Conservation (phyloP, 2,888 invertebrate species). For the Lycocerus yunnanus region DNA sequence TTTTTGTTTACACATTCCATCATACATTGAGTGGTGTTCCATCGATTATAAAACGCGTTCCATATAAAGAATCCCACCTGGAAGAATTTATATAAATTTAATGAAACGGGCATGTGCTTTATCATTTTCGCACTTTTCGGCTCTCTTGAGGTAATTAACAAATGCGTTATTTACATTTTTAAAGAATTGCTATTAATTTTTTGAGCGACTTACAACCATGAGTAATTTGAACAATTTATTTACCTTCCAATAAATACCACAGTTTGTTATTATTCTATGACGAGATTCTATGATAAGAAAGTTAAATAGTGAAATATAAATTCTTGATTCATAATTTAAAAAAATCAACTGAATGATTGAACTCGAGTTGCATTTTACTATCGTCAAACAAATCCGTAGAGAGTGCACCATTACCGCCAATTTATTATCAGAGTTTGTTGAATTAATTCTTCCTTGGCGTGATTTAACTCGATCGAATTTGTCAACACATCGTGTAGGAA, state of each 20-base stretch:
- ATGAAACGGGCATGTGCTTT: not conserved
- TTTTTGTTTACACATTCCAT: not conserved
- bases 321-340: not conserved
- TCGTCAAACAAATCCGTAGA: not conserved
- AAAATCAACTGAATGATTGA: not conserved
- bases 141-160: not conserved
- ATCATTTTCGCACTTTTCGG: not conserved
- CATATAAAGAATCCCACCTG: not conserved
- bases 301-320: not conserved
- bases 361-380: not conserved
- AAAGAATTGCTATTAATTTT: not conserved
- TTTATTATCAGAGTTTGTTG: not conserved
- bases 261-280: not conserved
- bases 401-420: not conserved
- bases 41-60: not conserved
- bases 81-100: not conserved
- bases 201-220: not conserved
- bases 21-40: not conserved
- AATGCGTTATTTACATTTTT: not conserved
- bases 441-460: not conserved
- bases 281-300: not conserved
- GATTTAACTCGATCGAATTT: not conserved
- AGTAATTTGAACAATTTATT: not conserved
- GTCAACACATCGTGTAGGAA: not conserved
- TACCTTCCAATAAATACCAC: not conserved